These are phyloP conservation scores for Callipepla squamata DNA, from an alignment of 2,113 vertebrate species.

Conservation along the genomic window DNA sequence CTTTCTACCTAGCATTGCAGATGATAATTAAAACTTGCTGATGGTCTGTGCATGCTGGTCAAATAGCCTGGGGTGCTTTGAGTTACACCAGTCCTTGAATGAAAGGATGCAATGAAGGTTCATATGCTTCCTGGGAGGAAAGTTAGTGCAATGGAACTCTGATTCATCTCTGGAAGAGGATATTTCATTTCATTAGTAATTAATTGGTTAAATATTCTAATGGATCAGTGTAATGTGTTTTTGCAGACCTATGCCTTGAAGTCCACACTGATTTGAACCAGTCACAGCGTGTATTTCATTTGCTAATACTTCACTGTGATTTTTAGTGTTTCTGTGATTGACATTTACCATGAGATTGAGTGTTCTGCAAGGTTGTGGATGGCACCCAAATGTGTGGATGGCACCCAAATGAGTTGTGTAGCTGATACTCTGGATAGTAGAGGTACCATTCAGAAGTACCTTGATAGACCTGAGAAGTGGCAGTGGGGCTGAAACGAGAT, in stretches of 20 bases:
- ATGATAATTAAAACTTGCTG: neutral
- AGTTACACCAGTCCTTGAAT: neutral
- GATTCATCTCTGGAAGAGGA: neutral
- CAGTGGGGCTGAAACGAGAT: no score
- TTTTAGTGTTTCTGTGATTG: no score
- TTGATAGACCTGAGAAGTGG: no score
- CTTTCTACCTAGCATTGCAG: neutral
- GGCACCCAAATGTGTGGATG: no score
- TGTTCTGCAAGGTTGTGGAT: no score
- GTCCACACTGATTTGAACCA: neutral
- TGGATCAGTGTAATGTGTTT: neutral
- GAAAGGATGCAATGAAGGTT: neutral
- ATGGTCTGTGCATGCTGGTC: neutral
- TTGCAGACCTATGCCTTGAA: neutral
- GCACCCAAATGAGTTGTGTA: no score
- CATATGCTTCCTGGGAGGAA: neutral
- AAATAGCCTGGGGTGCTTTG: neutral
- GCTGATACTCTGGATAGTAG: no score
- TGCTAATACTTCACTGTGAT: neutral
- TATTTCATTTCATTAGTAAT: fast-evolving
- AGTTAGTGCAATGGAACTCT: neutral
- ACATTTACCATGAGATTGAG: no score
- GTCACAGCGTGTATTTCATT: neutral
- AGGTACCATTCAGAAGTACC: no score
- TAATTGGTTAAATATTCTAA: neutral